A percentile compares a stretch with the other conserved stretches of the same genome.
phyloP scores from a whole-genome alignment of 2,113 vertebrate genomes.

The Gila orcuttii region DNA sequence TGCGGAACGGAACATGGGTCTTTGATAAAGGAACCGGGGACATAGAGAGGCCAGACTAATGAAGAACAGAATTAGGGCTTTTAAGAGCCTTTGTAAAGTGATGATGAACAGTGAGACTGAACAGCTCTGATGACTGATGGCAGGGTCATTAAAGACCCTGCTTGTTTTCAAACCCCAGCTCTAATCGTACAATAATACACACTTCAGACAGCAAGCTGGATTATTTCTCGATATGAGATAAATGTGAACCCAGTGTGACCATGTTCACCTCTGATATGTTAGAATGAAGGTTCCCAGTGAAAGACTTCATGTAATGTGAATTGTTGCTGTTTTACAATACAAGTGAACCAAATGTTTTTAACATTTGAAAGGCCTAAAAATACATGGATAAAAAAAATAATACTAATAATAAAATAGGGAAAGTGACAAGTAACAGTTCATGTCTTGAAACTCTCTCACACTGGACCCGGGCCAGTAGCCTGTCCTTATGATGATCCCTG shows the following conservation, averaged over 20 bases:
- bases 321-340: not conserved
- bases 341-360: not conserved
- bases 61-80: constrained; percentile 65
- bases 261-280: constrained; percentile 28
- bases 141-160: constrained; percentile 49
- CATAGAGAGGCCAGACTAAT: constrained; percentile 63
- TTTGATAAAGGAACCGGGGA: constrained; percentile 40
- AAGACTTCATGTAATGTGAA: not conserved
- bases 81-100: constrained; percentile 62
- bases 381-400: not conserved
- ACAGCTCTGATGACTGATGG: constrained; percentile 68
- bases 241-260: constrained; percentile 52
- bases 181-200: constrained; percentile 72
- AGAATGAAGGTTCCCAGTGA: not conserved
- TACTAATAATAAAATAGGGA: not conserved
- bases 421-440: not conserved
- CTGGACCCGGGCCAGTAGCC: not conserved
- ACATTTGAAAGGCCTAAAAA: not conserved
- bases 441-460: not conserved
- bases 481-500: not conserved
- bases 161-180: constrained; percentile 49
- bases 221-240: constrained; percentile 62
- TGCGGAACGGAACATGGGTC: constrained; percentile 66
- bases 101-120: constrained; percentile 71
- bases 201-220: constrained; percentile 61